Evolutionary conservation across 2,797 vertebrate species (phyloP), one percentile per base, ranked within the genome.

Genomic region (Neoniphon sammara): DNA sequence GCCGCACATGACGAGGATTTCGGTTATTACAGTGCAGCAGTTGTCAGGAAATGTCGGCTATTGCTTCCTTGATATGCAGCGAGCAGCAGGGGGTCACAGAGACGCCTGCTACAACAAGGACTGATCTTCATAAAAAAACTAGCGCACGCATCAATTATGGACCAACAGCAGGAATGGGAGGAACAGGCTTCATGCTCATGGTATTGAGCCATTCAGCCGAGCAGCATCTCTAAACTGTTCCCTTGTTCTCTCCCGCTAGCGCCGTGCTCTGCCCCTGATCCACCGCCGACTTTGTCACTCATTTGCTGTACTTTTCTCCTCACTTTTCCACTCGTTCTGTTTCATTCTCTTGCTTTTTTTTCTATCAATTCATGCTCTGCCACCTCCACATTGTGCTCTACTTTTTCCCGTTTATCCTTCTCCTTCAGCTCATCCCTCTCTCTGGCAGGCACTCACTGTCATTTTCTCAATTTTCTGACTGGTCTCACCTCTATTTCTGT

Each of bases 271-370:
- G 70, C 79, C 39, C 76, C 52, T 60, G 57, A 75, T 78, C 66
- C 2, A 1, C 55, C 23, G 1, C 31, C 23, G 30, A 83, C 81
- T 66, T 82, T 80, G 81, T 81, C 83, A 59, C 68, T 86, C 75
- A 72, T 87, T 86, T 78, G 72, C 80, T 54, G 63, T 70, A 60
- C 80, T 80, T 87, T 73, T 80, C 77, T 78, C 57, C 54, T 73
- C 68, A 71, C 82, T 86, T 85, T 82, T 71, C 62, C 56, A 55
- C 52, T 79, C 78, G 73, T 87, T 88, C 86, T 73, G 50, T 85
- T 81, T 82, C 42, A 71, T 79, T 85, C 72, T 78, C 21, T 64
- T 74, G 67, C 79, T 85, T 87, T 78, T 85, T 87, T 78, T 80
- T 80, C 83, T 80, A 74, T 83, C 79, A 73, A 69, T 66, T 84